Evolutionary conservation across 2,888 invertebrate genomes (phyloP), one percentile per base, ranked within the genome.

Genomic region (Geophilus truncorum): DNA sequence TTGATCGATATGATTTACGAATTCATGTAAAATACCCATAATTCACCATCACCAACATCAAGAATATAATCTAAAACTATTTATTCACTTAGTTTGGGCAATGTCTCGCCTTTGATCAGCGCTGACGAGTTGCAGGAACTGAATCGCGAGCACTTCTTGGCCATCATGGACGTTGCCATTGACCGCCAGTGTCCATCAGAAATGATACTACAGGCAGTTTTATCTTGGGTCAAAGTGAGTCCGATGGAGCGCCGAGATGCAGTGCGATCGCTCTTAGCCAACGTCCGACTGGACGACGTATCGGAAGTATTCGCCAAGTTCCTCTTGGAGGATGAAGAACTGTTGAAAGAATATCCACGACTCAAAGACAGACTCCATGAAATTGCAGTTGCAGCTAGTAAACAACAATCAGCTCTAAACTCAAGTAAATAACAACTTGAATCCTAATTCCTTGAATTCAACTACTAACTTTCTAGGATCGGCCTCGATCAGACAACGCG

Each of bases 111-210:
- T 18, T n/a, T 77, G 32, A 36, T 36, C 6, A 77, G 30, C 12
- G 34, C 77, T 0, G 77, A 77, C 18, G 77, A 77, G n/a, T 7
- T 77, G 23, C 77, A 34, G 9, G 21, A 34, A 4, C 21, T 77
- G 0, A 15, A 15, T 23, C 40, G 28, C 4, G 40, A 78, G 12
- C 40, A 78, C 21, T 78, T 78, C 25, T 15, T 40, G 12, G 9
- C 78, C 45, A 28, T 78, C 21, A 78, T 78, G 78, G 45, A 40
- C 15, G n/a, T 45, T 0, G 78, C 78, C n/a, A 45, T 28, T 15
- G 45, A 78, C 45, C 6, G 40, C 7, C 36, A 78, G 15, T 78
- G 78, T 15, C 36, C 36, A 9, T 36, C 40, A 10, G 78, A 78
- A 7, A 78, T 28, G 40, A 36, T 78, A 10, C 15, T 78, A 4